phyloP scores from a whole-genome alignment of 2,113 vertebrate genomes.

The Egretta garzetta region DNA sequence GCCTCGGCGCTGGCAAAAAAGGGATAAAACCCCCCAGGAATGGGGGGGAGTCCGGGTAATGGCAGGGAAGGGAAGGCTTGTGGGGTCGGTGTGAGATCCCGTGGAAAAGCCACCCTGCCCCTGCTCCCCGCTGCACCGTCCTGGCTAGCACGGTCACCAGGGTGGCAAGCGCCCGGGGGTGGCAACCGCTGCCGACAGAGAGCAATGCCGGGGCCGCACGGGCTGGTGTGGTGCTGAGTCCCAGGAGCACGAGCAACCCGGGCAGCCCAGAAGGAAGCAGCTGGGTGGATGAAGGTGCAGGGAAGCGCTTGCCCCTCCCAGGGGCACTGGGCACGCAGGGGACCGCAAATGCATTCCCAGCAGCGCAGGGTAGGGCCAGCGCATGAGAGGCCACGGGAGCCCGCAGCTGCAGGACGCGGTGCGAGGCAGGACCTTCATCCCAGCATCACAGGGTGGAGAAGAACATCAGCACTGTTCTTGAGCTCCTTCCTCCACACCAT shows the following conservation, averaged over 20 bases:
- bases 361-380: not conserved
- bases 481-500: not conserved
- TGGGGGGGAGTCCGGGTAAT: rapidly evolving
- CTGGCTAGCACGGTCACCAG: not conserved
- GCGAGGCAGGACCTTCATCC: not conserved
- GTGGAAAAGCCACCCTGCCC: not conserved
- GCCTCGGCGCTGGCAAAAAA: rapidly evolving
- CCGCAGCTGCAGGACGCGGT: rapidly evolving
- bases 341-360: not conserved
- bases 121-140: not conserved
- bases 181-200: not conserved
- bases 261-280: not conserved
- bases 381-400: not conserved
- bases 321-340: not conserved
- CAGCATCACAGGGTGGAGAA: not conserved
- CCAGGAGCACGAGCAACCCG: rapidly evolving
- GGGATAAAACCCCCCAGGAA: not conserved
- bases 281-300: too few species aligned
- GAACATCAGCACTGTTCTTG: not conserved
- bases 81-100: not conserved
- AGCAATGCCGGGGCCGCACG: not conserved
- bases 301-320: not conserved
- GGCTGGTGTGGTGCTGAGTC: not conserved
- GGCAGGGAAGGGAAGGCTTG: not conserved
- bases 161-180: rapidly evolving